These are phyloP conservation scores for Thymelicus acteon DNA, from an alignment of 2,888 invertebrate species.

Conservation along the genomic window DNA sequence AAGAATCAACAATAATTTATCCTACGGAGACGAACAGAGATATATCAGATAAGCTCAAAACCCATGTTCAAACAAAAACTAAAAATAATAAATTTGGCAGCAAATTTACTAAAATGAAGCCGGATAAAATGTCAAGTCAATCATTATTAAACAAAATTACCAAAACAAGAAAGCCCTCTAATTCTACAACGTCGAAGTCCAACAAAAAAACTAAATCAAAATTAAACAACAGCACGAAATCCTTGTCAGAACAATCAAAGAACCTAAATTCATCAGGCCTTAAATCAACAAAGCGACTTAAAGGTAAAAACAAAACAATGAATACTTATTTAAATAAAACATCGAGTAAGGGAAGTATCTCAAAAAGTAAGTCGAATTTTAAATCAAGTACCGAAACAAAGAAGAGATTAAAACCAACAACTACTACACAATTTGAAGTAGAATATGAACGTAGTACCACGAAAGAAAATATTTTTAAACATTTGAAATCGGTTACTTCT, in stretches of 20 bases:
- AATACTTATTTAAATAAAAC: not conserved
- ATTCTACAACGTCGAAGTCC: not conserved
- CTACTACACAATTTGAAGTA: not conserved
- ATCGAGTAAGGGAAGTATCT: not conserved
- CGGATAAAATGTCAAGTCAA: too few relatives aligned
- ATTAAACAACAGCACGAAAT: not conserved
- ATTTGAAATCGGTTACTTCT: constrained; percentile 35
- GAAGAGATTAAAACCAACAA: not conserved
- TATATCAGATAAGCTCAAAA: not conserved
- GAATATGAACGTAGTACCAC: not conserved
- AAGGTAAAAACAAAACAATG: not conserved
- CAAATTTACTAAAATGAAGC: too few relatives aligned
- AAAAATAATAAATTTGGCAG: not conserved
- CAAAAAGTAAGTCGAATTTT: not conserved
- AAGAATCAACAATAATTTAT: not conserved
- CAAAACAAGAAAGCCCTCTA: too few relatives aligned
- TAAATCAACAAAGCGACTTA: not conserved
- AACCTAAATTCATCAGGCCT: too few relatives aligned
- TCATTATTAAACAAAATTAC: too few relatives aligned
- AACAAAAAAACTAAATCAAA: constrained; percentile 1
- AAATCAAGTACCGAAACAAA: not conserved
- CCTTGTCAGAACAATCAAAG: not conserved
- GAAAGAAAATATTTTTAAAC: constrained; percentile 28
- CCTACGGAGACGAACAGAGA: too few relatives aligned
- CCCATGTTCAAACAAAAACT: too few relatives aligned